Conservation (phyloP, 2,113 vertebrate species). For the Hydrolagus affinis region DNA sequence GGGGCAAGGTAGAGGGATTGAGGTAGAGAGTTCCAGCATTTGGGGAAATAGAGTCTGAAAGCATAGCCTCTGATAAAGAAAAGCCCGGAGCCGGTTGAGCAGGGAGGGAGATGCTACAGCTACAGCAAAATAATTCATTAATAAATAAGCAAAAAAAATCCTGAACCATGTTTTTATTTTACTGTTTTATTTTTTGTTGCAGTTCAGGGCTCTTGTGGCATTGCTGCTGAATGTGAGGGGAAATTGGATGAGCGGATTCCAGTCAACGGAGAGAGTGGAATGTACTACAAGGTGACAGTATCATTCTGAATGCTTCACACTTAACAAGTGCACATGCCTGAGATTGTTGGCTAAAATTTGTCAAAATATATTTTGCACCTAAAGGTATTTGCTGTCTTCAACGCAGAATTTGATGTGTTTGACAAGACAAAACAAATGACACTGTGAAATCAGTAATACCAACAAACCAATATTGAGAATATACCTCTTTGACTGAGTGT, state of each 20-base stretch:
- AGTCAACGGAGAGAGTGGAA: conserved; percentile 51
- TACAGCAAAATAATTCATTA: too few relatives aligned
- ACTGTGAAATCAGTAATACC: conserved; percentile 67
- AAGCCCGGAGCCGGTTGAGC: too few relatives aligned
- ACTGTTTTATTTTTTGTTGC: conserved; percentile 36
- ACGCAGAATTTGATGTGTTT: conserved; percentile 61
- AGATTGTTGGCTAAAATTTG: conserved; percentile 62
- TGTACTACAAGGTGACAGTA: conserved; percentile 59
- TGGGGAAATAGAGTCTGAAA: too few relatives aligned
- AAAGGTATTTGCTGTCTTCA: conserved; percentile 67
- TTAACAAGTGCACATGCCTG: conserved; percentile 39
- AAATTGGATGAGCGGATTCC: conserved; percentile 33
- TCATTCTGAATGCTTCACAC: conserved; percentile 40
- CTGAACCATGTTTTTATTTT: neutral
- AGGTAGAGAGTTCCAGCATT: too few relatives aligned
- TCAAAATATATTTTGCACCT: conserved; percentile 70
- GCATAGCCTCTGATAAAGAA: too few relatives aligned
- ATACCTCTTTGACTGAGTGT: conserved; percentile 55
- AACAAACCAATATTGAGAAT: conserved; percentile 52
- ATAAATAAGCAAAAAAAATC: neutral
- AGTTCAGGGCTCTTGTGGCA: conserved; percentile 58
- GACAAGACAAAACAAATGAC: conserved; percentile 59
- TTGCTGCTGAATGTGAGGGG: conserved; percentile 35
- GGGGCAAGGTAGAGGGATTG: too few relatives aligned
- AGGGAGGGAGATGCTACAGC: too few relatives aligned